A percentile compares a stretch with the other conserved stretches of the same genome.
Conservation (phyloP, 2,113 vertebrate genomes). For the Stictonetta naevosa region DNA sequence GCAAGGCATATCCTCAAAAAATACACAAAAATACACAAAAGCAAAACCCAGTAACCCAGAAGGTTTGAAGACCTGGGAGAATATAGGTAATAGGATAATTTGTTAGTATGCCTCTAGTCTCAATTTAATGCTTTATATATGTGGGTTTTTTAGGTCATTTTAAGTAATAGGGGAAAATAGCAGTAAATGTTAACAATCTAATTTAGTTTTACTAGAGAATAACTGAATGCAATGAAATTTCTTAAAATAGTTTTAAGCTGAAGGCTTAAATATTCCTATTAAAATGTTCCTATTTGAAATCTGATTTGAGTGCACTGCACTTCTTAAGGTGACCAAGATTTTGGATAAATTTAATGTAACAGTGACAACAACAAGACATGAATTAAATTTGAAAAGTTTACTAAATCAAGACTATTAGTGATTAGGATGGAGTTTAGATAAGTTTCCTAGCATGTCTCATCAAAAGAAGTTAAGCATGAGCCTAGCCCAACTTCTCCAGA, state of each 20-base stretch:
- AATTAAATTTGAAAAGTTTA: neutral
- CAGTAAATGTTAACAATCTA: constrained; percentile 50
- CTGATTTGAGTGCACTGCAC: neutral
- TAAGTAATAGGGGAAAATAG: constrained; percentile 40
- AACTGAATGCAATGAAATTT: constrained; percentile 17
- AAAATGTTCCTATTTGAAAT: neutral
- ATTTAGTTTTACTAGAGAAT: constrained; percentile 44
- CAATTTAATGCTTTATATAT: constrained; percentile 1
- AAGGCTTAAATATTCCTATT: neutral
- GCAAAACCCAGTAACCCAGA: neutral
- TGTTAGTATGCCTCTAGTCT: constrained; percentile 3
- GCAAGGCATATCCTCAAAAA: neutral
- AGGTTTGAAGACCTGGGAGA: neutral
- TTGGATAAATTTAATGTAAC: neutral
- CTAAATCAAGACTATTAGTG: neutral
- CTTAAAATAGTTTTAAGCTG: constrained; percentile 34
- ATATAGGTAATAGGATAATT: constrained; percentile 12
- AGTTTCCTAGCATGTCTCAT: neutral
- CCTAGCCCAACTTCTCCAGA: neutral
- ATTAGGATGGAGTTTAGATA: neutral
- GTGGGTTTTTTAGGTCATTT: neutral
- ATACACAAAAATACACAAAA: neutral
- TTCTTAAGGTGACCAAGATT: neutral
- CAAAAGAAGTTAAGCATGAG: neutral
- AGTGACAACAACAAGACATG: neutral